These are phyloP conservation scores for Nematostella vectensis DNA, from an alignment of 92 coral and sea anemone species.

Conservation along the genomic window DNA sequence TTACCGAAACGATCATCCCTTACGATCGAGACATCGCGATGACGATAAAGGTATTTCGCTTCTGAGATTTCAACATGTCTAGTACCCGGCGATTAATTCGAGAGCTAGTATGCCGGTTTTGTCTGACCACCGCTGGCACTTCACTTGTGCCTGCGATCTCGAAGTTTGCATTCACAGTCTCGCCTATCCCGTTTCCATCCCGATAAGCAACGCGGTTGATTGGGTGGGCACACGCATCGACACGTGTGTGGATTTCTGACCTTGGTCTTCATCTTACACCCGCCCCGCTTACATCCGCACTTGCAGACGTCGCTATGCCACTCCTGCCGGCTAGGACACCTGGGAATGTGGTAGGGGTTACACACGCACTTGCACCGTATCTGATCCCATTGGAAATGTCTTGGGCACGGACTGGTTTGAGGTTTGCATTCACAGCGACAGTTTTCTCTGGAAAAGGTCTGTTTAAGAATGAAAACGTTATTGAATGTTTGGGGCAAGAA, in stretches of 20 bases:
- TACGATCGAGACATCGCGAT: too few relatives aligned
- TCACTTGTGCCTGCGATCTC: too few relatives aligned
- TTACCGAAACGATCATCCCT: too few relatives aligned
- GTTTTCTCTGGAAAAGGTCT: slow-evolving; percentile 9
- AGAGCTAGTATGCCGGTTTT: too few relatives aligned
- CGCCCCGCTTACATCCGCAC: slow-evolving; percentile 14
- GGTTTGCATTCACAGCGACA: slow-evolving; percentile 23
- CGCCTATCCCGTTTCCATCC: slow-evolving; percentile 14
- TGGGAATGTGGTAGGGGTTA: slow-evolving; percentile 8
- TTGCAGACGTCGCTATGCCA: slow-evolving; percentile 15
- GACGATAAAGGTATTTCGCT: too few relatives aligned
- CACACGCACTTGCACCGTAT: slow-evolving; percentile 20
- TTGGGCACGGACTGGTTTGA: slow-evolving; percentile 5
- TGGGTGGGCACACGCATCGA: slow-evolving; percentile 14
- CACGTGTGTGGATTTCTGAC: slow-evolving; percentile 14
- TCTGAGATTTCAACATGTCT: too few relatives aligned
- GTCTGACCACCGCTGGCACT: too few relatives aligned
- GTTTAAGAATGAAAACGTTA: too few relatives aligned
- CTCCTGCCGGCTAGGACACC: slow-evolving; percentile 14
- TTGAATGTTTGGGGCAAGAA: too few relatives aligned
- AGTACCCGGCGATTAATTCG: too few relatives aligned
- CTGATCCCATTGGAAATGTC: slow-evolving; percentile 21
- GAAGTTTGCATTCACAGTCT: too few relatives aligned
- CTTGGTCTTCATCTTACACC: slow-evolving; percentile 9
- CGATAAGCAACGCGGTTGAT: slow-evolving; percentile 1